Evolutionary conservation across 2,888 invertebrate genomes (phyloP), one percentile per base, ranked within the genome.

Genomic region (Ornithoptera priamus): DNA sequence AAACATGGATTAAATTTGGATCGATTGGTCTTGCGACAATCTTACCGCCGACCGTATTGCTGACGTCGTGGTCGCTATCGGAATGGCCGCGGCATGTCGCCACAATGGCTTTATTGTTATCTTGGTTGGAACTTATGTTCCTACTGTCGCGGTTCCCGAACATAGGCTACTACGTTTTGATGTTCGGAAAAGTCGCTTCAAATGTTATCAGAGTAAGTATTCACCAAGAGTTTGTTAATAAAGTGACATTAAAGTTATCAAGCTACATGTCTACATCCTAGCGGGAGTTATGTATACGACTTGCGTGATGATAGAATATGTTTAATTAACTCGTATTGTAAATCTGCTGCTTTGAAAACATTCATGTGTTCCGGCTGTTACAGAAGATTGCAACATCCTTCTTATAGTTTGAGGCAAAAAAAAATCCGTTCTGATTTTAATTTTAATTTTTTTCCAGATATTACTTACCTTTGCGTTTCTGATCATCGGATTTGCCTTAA

Each of bases 171-270:
- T 94, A 94, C 81, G 93, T 94, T 1, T 87, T 94, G 8, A 94
- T 94, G 94, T 94, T 94, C 81, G 93, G 93, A n/a, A 93, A 93
- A 75, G 94, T 94, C 1, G 93, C 94, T 0, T 83, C 87, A 1
- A 93, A 94, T 81, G 93, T 94, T 69, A 75, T 94, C 2, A 94
- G 93, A 85, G 94, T 94, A 77, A 73, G 75, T 56, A 46, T 46
- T 12, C 46, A 46, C 15, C 8, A 46, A 46, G 1, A 15, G 46
- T 46, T 46, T 15, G 46, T 0, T 46, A 46, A 46, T 46, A 17
- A 46, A 15, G 15, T 46, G 15, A 12, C 15, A 46, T 46, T 46
- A 46, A 46, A 46, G 12, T 46, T 46, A 2, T 46, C 46, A 4
- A 2, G 12, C 12, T 2, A 12, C 46, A 15, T 15, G 15, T 12